Percentiles rank a stretch among this genome's conserved stretches.
Evolutionary conservation across 2,888 invertebrate genomes (phyloP).

Genomic region (Mesorhabditis sp.): DNA sequence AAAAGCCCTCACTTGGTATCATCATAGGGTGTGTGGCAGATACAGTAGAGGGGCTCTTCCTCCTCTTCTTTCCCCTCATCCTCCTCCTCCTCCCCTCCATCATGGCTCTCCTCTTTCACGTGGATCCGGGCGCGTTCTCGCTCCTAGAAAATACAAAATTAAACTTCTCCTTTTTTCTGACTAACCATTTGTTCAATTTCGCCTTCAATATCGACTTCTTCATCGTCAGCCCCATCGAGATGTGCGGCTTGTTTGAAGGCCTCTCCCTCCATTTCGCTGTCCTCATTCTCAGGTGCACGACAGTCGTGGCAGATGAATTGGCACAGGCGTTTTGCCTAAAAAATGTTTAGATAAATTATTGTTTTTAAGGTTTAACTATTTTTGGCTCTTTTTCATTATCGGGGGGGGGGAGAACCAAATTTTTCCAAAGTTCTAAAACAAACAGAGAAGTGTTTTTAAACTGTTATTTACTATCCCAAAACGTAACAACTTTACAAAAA

Average conservation of each 20-base stretch:
- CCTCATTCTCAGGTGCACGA: background rate
- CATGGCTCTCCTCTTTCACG: constrained; percentile 62
- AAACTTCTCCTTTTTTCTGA: background rate
- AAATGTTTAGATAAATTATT: too few species aligned
- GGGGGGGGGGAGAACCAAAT: too few species aligned
- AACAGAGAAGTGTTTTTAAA: too few species aligned
- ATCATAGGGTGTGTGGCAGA: constrained; percentile 92
- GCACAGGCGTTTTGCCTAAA: constrained; percentile 61
- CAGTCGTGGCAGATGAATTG: constrained; percentile 1
- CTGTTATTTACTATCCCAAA: too few species aligned
- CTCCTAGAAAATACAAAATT: background rate
- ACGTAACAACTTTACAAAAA: too few species aligned
- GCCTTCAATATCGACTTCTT: background rate
- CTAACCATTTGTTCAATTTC: background rate
- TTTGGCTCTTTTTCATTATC: too few species aligned
- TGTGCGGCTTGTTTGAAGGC: background rate
- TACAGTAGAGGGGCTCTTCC: constrained; percentile 73
- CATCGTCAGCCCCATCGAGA: background rate
- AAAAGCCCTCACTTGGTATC: constrained; percentile 76
- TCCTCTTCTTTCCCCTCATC: constrained; percentile 11
- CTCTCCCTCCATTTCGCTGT: background rate
- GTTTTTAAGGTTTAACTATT: too few species aligned
- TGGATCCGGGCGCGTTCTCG: constrained; percentile 76
- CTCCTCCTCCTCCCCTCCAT: constrained; percentile 64
- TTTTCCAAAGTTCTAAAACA: too few species aligned